These are phyloP conservation scores for Trachops cirrhosus DNA, from an alignment of 2,797 vertebrate species.

Conservation along the genomic window DNA sequence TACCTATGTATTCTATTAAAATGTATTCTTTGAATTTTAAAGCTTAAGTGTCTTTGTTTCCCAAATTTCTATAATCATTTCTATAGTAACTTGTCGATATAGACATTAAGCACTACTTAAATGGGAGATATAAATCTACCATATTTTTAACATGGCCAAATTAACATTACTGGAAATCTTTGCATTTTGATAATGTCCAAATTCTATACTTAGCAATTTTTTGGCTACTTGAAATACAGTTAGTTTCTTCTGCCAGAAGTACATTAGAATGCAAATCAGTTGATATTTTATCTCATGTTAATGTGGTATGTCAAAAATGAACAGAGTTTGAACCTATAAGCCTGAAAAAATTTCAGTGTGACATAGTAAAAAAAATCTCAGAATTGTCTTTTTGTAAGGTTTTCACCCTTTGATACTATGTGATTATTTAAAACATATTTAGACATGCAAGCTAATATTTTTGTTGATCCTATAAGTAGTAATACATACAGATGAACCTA, in stretches of 20 bases:
- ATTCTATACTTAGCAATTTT: conserved; percentile 28
- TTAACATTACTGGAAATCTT: conserved; percentile 50
- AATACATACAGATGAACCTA: not conserved
- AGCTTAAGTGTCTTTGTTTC: not conserved
- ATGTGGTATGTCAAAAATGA: conserved; percentile 39
- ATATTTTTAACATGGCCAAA: not conserved
- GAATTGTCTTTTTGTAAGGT: not conserved
- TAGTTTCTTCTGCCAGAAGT: conserved; percentile 26
- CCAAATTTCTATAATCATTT: not conserved
- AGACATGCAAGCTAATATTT: not conserved
- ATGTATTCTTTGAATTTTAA: not conserved
- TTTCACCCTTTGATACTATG: not conserved
- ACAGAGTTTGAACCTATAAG: conserved; percentile 13
- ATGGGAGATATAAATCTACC: not conserved
- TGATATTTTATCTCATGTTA: conserved; percentile 51
- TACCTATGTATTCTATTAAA: not conserved
- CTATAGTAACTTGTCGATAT: not conserved
- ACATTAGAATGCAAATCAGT: conserved; percentile 53
- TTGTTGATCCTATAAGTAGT: not conserved
- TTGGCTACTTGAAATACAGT: conserved; percentile 44
- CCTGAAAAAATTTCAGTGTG: not conserved
- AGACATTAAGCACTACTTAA: conserved; percentile 2
- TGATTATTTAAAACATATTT: not conserved
- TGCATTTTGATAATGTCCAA: conserved; percentile 38
- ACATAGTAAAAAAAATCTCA: not conserved